Evolutionary conservation across 2,888 invertebrate genomes (phyloP), one percentile per base, ranked within the genome.

Genomic region (Protophormia terraenovae): DNA sequence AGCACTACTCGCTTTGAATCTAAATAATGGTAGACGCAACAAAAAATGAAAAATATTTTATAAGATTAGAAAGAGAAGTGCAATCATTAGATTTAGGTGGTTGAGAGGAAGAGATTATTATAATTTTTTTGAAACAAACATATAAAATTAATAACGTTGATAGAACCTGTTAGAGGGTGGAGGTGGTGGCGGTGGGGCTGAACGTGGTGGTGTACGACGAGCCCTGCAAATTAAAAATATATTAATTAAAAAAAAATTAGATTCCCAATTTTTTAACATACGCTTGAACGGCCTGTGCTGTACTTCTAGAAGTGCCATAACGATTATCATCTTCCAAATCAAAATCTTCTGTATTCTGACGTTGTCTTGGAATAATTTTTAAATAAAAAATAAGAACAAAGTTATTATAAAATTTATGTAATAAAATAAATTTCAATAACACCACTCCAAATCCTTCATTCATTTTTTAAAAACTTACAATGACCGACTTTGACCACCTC

Each of bases 101-200:
- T 72, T 50, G 50, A 53, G n/a, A 24, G 50, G 24, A 41, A 27
- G 22, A 41, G 29, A 27, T 24, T 24, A 3, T 19, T 47, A 32
- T 16, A 41, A 2, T 24, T 71, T 22, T 53, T 69, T 58, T 53
- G 50, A 41, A 78, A 66, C 55, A 83, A 80, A 81, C 75, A 71
- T 62, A 76, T 32, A 75, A 77, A 60, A 77, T 83, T 89, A 91
- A 90, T 90, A 91, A 89, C 91, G 91, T 90, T 89, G 89, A 88
- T 89, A 90, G 89, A 91, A 92, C 92, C 91, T 92, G 90, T 90
- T 92, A 88, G 89, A 88, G 87, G 90, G 88, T n/a, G 91, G 91
- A 10, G 92, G 92, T 58, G 91, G 91, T 72, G 92, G 92, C 72
- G 92, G 91, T 32, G 91, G 92, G 24, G 92, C 92, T 47, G 90